Conservation (phyloP, 2,797 vertebrate genomes). For the Nyctalus aviator region DNA sequence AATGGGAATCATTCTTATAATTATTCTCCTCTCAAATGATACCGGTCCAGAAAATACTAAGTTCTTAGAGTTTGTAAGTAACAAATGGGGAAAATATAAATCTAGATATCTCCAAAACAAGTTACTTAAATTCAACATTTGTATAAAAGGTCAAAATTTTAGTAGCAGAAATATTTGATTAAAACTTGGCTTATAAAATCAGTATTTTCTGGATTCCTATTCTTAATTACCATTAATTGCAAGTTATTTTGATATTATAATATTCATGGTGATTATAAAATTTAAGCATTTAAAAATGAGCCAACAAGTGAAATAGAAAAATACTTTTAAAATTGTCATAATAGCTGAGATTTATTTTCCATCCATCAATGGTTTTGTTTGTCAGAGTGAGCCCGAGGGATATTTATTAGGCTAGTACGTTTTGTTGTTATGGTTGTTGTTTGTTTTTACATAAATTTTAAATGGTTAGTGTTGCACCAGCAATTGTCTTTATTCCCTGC, state of each 20-base stretch:
- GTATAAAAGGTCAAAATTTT: conserved; percentile 31
- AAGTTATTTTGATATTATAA: background rate
- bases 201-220: conserved; percentile 12
- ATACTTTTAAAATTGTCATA: background rate
- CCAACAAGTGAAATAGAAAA: background rate
- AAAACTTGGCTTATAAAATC: conserved; percentile 33
- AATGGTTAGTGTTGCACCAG: background rate
- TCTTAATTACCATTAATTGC: conserved; percentile 22
- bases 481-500: background rate
- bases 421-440: no score
- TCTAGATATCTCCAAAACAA: background rate
- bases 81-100: conserved; percentile 31
- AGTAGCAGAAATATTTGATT: conserved; percentile 32
- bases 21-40: background rate
- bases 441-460: background rate
- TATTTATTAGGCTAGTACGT: background rate
- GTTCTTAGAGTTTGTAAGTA: background rate
- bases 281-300: conserved; percentile 38
- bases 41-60: background rate
- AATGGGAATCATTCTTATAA: background rate
- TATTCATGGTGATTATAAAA: background rate
- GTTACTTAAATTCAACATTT: background rate
- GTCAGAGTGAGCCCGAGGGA: background rate
- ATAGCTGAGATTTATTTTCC: background rate
- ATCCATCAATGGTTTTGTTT: background rate